phyloP scores from a whole-genome alignment of 2,797 vertebrate species.

The Agapornis canus region DNA sequence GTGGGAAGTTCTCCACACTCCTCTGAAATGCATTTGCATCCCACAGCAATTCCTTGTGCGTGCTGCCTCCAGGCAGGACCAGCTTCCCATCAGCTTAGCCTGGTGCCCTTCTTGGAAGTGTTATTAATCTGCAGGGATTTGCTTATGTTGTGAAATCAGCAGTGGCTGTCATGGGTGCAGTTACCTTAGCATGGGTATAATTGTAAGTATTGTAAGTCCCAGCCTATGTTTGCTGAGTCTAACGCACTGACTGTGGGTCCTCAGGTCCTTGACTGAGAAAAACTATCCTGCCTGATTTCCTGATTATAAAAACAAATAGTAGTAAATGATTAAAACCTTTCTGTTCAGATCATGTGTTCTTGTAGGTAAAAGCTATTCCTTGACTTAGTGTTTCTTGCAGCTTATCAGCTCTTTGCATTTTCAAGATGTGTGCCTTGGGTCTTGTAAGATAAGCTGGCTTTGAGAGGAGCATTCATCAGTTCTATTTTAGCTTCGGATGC shows the following conservation, averaged over 20 bases:
- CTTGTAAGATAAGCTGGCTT: background rate
- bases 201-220: background rate
- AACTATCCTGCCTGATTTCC: background rate
- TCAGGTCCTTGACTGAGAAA: background rate
- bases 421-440: background rate
- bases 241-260: background rate
- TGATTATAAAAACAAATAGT: background rate
- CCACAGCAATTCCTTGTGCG: background rate
- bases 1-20: background rate
- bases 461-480: background rate
- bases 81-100: background rate
- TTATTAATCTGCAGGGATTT: background rate
- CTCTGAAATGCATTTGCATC: background rate
- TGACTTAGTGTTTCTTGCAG: background rate
- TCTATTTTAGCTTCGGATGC: background rate
- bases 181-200: background rate
- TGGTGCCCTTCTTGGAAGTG: background rate
- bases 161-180: fast-evolving
- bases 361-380: background rate
- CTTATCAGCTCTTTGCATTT: background rate
- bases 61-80: background rate
- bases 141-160: background rate
- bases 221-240: background rate
- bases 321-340: background rate
- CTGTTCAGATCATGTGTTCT: background rate